Evolutionary conservation across 2,797 vertebrate genomes (phyloP), one percentile per base, ranked within the genome.

Genomic region (Sebastes cheni): DNA sequence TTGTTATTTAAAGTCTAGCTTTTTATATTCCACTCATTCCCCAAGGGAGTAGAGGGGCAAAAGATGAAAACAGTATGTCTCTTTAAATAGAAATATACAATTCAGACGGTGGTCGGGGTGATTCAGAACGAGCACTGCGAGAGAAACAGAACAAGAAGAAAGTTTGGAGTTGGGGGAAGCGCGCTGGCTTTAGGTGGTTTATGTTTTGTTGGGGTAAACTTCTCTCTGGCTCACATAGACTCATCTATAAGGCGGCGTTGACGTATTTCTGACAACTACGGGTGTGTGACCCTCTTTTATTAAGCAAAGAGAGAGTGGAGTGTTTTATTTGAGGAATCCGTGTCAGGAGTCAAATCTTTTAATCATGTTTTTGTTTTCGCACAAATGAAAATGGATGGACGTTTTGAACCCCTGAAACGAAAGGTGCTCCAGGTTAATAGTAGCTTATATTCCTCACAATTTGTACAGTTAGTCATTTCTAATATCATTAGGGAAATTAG

Each of bases 1-100:
- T 96, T 97, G 97, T 98, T 97, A 98, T 98, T 98, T 98, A 99
- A 98, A 98, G 96, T 97, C 96, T 96, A 94, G 95, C 96, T 96
- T 98, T 97, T 97, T 97, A 97, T 99, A 97, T 97, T 97, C 95
- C 92, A 83, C 79, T 82, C 78, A 76, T 96, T 95, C 95, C 97
- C 94, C 92, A 84, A 94, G 97, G 96, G 94, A 95, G 77, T 20
- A 72, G 81, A 79, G 87, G 95, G 92, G 93, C 95, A 91, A 96
- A 93, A 95, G 92, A 95, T 96, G 93, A 77, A 93, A 95, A 95
- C 93, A 95, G 94, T 92, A 94, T 94, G 89, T 93, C 92, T 94
- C 92, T 87, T 91, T 89, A 93, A 94, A 95, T 92, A 93, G 90
- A 91, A 90, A 93, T 91, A 89, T 90, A 91, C 84, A 90, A 87